Evolutionary conservation across 2,888 invertebrate species (phyloP).

Genomic region (Hybos culiciformis): DNA sequence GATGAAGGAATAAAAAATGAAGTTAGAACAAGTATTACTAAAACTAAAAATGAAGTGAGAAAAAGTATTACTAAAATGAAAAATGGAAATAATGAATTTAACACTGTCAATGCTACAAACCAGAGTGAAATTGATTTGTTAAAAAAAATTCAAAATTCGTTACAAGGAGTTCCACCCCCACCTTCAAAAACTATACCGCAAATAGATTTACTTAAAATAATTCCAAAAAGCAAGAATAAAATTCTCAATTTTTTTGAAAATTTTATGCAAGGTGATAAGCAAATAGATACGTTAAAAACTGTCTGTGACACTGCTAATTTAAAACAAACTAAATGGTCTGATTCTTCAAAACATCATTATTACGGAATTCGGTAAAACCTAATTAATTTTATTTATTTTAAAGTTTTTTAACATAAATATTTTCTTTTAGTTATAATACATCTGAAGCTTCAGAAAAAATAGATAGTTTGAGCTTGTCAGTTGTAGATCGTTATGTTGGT

Average conservation of each 20-base stretch:
- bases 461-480: slow-evolving; percentile 49
- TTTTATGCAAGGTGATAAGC: slow-evolving; percentile 1
- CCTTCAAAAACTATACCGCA: slow-evolving; percentile 54
- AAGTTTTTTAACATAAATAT: slow-evolving; percentile 5
- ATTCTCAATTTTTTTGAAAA: background rate
- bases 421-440: slow-evolving; percentile 50
- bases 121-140: slow-evolving; percentile 25
- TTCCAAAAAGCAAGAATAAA: background rate
- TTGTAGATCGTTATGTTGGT: slow-evolving; percentile 57
- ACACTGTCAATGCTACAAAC: background rate
- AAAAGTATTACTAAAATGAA: background rate
- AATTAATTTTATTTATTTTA: slow-evolving; percentile 18
- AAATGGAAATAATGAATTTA: background rate
- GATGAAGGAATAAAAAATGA: no score
- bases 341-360: background rate
- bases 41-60: background rate
- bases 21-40: no score
- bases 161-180: slow-evolving; percentile 60
- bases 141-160: slow-evolving; percentile 39
- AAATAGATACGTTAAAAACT: background rate
- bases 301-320: background rate
- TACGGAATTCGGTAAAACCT: background rate
- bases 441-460: slow-evolving; percentile 55
- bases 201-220: background rate
- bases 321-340: background rate